Conservation (phyloP, 2,113 vertebrate species). For the Antechinus stuartii region DNA sequence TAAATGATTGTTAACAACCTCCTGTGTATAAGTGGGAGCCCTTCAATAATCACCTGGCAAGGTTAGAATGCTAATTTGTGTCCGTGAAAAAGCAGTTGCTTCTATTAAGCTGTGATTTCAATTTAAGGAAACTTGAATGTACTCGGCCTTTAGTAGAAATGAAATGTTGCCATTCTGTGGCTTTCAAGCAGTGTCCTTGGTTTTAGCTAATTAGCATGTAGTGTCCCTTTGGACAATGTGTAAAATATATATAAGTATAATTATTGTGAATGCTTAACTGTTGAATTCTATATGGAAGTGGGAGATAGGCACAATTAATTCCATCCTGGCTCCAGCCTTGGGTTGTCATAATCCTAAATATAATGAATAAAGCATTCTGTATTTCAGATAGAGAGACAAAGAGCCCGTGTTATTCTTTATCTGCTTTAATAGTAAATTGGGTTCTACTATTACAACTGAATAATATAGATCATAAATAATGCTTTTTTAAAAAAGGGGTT, state of each 20-base stretch:
- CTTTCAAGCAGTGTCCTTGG: conserved; percentile 35
- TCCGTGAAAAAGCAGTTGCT: conserved; percentile 52
- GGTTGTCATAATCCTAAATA: conserved; percentile 83
- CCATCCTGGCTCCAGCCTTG: conserved; percentile 22
- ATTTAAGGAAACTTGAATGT: conserved; percentile 62
- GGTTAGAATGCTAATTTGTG: conserved; percentile 41
- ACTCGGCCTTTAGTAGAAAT: conserved; percentile 46
- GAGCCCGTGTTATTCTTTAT: conserved; percentile 86
- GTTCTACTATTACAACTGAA: conserved; percentile 82
- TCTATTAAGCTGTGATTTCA: conserved; percentile 44
- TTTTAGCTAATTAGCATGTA: conserved; percentile 24
- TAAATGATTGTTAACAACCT: neutral
- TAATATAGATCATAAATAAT: conserved; percentile 57
- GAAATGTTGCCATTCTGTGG: conserved; percentile 42
- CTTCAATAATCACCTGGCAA: conserved; percentile 15
- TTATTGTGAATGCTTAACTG: conserved; percentile 38
- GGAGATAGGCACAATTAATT: conserved; percentile 54
- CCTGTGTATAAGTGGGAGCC: neutral
- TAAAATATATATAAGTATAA: conserved; percentile 20
- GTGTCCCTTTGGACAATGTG: conserved; percentile 43
- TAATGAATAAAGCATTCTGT: conserved; percentile 86
- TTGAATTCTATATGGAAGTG: conserved; percentile 52
- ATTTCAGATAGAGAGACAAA: conserved; percentile 85
- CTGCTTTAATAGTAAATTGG: conserved; percentile 81
- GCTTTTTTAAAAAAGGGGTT: conserved; percentile 47